A percentile compares a stretch with the other conserved stretches of the same genome.
These are phyloP conservation scores for Cephus runcator DNA, from an alignment of 2,888 invertebrate species.

Conservation along the genomic window DNA sequence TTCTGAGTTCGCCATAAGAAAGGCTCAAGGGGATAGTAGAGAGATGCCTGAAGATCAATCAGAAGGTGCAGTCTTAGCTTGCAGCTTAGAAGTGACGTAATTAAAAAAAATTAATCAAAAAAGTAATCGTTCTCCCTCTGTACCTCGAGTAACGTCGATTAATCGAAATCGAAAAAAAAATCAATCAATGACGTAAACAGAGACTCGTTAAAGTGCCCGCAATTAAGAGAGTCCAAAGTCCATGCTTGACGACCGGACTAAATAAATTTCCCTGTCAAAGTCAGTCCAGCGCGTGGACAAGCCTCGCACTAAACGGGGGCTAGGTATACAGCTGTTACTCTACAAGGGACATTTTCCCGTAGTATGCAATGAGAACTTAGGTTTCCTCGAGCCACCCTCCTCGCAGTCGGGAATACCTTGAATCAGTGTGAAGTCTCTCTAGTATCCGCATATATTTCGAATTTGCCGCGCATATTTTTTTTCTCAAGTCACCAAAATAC, in stretches of 20 bases:
- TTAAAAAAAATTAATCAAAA: neutral
- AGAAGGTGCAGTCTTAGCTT: neutral
- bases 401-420: neutral
- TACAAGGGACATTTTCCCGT: neutral
- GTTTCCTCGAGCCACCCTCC: neutral
- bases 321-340: neutral
- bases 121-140: neutral
- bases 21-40: neutral
- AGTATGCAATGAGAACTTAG: neutral
- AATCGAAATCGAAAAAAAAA: neutral
- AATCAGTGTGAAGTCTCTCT: neutral
- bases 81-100: neutral
- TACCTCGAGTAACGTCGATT: neutral
- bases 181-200: neutral
- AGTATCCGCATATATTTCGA: neutral
- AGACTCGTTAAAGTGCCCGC: neutral
- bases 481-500: neutral
- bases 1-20: neutral
- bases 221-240: neutral
- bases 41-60: neutral
- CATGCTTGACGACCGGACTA: neutral
- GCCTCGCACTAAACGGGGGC: too few relatives aligned
- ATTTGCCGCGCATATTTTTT: neutral
- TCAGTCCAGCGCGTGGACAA: neutral
- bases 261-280: neutral